Base-by-base conservation (phyloP, 2,113 vertebrate species). In the Heptranchias perlo region DNA sequence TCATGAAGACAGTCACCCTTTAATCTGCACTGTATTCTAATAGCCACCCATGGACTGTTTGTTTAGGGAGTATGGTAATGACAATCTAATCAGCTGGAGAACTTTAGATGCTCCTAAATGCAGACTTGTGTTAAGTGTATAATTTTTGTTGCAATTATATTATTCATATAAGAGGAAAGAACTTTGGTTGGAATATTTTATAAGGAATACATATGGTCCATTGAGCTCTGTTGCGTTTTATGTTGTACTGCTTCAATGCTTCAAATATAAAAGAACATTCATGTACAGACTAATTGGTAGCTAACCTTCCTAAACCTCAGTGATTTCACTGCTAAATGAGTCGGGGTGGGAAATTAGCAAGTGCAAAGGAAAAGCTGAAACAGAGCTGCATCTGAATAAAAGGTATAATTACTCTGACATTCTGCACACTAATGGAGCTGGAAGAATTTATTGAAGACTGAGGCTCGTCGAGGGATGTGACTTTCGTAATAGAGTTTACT, bases 401-500 rank as follows among this genome's bases (percentile, higher is more conserved):
- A 97, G 96, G 96, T 96, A 96, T 97, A 97, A 97, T 97, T 97
- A 97, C 96, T 96, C 96, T 97, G 97, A 97, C 96, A 97, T 96
- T 96, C 96, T 96, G 89, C 96, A 97, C 96, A 96, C n/a, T 96
- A 96, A 96, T 97, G 94, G 97, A 97, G 97, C 97, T 96, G 96
- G 97, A 97, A 97, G 97, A 97, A 97, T 97, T 97, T 97, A 97
- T 96, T 97, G 96, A 97, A 96, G 96, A 97, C 97, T 96, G 96
- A 96, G 96, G 96, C 97, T 97, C 96, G 96, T 96, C 96, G 96
- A 96, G 97, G 97, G 97, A 97, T 86, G 5, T 97, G 96, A 97
- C 96, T 97, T 96, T 96, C 96, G 96, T 97, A 97, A 98, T 97
- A 97, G 97, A 97, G 96, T 97, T 97, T 97, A 97, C 97, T 97